Base-by-base conservation (phyloP, 2,797 vertebrate species). In the Euthynnus affinis region DNA sequence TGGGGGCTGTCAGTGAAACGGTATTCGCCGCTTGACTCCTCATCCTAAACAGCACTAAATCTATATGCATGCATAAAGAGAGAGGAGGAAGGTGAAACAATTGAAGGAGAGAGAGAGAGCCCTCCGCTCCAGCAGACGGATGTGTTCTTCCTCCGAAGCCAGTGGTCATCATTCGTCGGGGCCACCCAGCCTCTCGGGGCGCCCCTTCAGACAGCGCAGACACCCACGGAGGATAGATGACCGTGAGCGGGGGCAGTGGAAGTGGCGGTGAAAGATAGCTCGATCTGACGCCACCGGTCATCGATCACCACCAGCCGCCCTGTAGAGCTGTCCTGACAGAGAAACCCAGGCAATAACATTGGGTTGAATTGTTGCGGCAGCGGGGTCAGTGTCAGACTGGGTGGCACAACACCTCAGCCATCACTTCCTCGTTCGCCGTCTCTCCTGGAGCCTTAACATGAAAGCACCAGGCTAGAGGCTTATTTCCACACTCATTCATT, bases 181-280 rank as follows among this genome's bases (percentile, higher is more conserved):
- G 81, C 90, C 87, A 88, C 87, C 86, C 83, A 51, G 87, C 74
- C 83, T 87, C 82, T 71, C 3, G 14, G 71, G 75, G 57, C 61
- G 37, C 55, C 63, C 76, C n/a, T n/a, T 81, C 63, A 82, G 92
- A 90, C 87, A 81, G 82, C 49, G 4, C 84, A 57, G 89, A 86
- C 82, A 40, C 85, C 89, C 88, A 83, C 68, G 59, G 84, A 92
- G 91, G 90, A 95, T 91, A 83, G 87, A 95, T 93, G 92, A 85
- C 88, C 85, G 9, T 84, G 82, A 89, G 88, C 79, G 55, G 90
- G 87, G 80, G 83, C 83, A 71, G 77, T 74, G 87, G 90, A 91
- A 78, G 83, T 76, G 74, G 83, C 37, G 59, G 73, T 91, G 87
- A 94, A 89, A 93, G 91, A 93, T 92, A 76, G 88, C 80, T 73